phyloP scores from a whole-genome alignment of 2,113 vertebrate species.

The Gymnocephalus cernua region DNA sequence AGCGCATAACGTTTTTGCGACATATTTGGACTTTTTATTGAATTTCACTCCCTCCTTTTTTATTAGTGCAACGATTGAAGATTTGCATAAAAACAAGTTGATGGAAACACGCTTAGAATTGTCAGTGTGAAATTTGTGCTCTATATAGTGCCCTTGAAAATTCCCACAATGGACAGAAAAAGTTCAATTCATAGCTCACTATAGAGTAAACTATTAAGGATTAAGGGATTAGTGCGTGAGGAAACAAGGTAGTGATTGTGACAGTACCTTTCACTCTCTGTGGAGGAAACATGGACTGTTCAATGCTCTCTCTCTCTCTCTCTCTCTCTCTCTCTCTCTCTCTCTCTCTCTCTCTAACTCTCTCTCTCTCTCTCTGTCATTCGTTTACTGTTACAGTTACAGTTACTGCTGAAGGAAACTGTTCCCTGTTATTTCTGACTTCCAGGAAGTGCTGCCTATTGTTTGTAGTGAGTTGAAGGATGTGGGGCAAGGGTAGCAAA shows the following conservation, averaged over 20 bases:
- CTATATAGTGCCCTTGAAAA: background rate
- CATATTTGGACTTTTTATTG: background rate
- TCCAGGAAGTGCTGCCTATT: conserved; percentile 79
- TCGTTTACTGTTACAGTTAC: too few relatives aligned
- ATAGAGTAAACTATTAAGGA: background rate
- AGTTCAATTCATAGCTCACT: background rate
- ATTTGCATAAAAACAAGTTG: background rate
- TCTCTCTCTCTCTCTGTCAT: background rate
- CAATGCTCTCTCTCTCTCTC: background rate
- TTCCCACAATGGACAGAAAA: background rate
- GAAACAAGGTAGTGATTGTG: background rate
- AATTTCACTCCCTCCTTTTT: too few relatives aligned
- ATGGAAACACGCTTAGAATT: too few relatives aligned
- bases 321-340: background rate
- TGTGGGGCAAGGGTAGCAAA: conserved; percentile 49
- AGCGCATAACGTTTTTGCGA: background rate
- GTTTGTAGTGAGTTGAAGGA: conserved; percentile 59
- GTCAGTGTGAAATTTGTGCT: background rate
- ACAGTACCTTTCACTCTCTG: too few relatives aligned
- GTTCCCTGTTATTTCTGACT: conserved; percentile 72
- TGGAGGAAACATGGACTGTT: background rate
- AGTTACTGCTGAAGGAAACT: conserved; percentile 65
- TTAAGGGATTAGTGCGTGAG: background rate
- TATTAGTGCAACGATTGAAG: too few relatives aligned
- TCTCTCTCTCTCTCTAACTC: background rate